Conservation (phyloP, 1,140 invertebrate genomes). For the Sycophaga agraensis region DNA sequence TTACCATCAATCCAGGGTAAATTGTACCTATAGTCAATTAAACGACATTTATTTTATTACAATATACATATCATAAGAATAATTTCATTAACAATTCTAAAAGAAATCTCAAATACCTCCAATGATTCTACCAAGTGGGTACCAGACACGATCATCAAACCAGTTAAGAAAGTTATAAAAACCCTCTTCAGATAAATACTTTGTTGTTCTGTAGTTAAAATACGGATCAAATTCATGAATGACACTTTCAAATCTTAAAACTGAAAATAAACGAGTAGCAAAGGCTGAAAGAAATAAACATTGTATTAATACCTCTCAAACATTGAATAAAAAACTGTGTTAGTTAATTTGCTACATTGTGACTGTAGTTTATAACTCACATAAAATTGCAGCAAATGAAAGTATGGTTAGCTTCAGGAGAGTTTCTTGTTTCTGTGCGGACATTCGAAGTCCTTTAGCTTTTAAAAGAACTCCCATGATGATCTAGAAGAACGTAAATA, state of each 20-base stretch:
- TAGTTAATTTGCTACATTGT: no score
- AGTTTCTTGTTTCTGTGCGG: conserved; percentile 92
- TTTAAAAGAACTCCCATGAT: conserved; percentile 48
- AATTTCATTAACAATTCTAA: background rate
- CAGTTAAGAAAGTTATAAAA: conserved; percentile 99
- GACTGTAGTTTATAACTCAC: conserved; percentile 70
- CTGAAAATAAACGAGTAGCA: conserved; percentile 91
- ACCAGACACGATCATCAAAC: conserved; percentile 99
- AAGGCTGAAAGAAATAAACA: conserved; percentile 75
- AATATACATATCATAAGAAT: background rate
- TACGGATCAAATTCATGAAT: conserved; percentile 99
- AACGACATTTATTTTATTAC: conserved; percentile 18
- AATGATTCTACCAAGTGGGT: conserved; percentile 95
- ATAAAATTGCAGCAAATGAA: conserved; percentile 87
- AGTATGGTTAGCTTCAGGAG: conserved; percentile 90
- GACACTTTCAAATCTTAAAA: conserved; percentile 95
- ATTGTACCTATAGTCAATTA: conserved; percentile 67
- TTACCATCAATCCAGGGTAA: conserved; percentile 97
- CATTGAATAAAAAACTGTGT: background rate
- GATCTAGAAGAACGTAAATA: conserved; percentile 25
- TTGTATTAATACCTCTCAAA: background rate
- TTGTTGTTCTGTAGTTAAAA: conserved; percentile 97
- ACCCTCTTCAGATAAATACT: conserved; percentile 91
- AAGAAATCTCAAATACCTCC: conserved; percentile 65
- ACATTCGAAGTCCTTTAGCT: conserved; percentile 58